These are phyloP conservation scores for Drosophila aldrichi DNA, from an alignment of 2,888 invertebrate species.

Conservation along the genomic window DNA sequence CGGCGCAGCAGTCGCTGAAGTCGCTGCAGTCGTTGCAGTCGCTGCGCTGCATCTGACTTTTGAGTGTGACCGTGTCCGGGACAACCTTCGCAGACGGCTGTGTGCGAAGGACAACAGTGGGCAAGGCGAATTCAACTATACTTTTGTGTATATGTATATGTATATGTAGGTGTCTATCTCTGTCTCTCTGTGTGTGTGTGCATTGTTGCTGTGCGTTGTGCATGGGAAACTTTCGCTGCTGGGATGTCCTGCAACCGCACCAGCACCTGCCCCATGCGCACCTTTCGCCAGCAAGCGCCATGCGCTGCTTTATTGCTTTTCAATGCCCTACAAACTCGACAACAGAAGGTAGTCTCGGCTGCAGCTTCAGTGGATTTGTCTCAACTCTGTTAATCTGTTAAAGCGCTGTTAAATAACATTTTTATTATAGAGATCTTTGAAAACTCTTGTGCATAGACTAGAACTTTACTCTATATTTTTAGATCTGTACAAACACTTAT, in stretches of 20 bases:
- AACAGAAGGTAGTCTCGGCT: background rate
- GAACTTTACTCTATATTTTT: too few species aligned
- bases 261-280: conserved; percentile 10
- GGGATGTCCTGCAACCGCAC: conserved; percentile 27
- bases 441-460: background rate
- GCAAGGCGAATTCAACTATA: conserved; percentile 28
- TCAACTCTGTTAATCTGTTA: background rate
- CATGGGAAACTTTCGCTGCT: conserved; percentile 56
- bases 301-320: conserved; percentile 34
- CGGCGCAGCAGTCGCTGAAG: conserved; percentile 2
- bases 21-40: background rate
- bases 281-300: conserved; percentile 29
- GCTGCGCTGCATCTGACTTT: conserved; percentile 10
- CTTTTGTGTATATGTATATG: background rate
- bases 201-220: conserved; percentile 14
- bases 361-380: background rate
- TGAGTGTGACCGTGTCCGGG: conserved; percentile 57
- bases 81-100: conserved; percentile 66
- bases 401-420: background rate
- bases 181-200: background rate
- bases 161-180: background rate
- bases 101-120: conserved; percentile 62
- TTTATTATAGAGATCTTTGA: too few species aligned
- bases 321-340: conserved; percentile 7
- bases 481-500: background rate